Conservation (phyloP, 1,140 invertebrate genomes). For the Cylas formicarius region DNA sequence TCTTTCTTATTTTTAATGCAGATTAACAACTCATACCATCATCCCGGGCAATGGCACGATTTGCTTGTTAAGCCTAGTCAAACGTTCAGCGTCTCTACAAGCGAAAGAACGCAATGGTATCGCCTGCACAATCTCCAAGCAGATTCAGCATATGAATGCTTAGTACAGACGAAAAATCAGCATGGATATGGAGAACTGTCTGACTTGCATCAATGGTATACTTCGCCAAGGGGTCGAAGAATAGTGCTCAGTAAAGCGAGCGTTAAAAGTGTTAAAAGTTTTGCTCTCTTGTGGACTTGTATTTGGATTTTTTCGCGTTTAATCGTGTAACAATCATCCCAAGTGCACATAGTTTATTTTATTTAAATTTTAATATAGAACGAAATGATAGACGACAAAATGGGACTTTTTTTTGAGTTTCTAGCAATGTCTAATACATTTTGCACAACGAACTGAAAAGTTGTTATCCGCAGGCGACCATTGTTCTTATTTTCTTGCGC, state of each 20-base stretch:
- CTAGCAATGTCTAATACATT: too few species aligned
- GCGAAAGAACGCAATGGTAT: slow-evolving; percentile 34
- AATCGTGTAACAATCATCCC: slow-evolving; percentile 4
- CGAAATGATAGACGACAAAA: not conserved
- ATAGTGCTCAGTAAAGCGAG: slow-evolving; percentile 16
- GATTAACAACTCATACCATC: slow-evolving; percentile 66
- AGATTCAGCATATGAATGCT: slow-evolving; percentile 56
- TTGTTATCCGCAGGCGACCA: too few species aligned
- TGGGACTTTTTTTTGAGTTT: not conserved
- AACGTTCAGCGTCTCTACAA: slow-evolving; percentile 32
- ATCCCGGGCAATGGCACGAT: slow-evolving; percentile 66
- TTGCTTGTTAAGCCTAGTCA: slow-evolving; percentile 42
- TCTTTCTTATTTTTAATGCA: slow-evolving; percentile 34
- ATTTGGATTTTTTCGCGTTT: not conserved
- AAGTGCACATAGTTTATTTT: too few species aligned
- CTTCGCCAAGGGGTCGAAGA: slow-evolving; percentile 29
- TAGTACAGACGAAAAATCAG: slow-evolving; percentile 58
- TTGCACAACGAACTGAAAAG: too few species aligned
- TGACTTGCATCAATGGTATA: slow-evolving; percentile 40
- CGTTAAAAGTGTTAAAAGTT: not conserved
- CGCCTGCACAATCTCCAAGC: slow-evolving; percentile 48
- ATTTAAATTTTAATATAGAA: too few species aligned
- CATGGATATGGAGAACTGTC: slow-evolving; percentile 59
- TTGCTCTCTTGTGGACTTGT: not conserved
- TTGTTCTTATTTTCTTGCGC: too few species aligned